Evolutionary conservation across 1,140 invertebrate genomes (phyloP), one percentile per base, ranked within the genome.

Genomic region (Mycetomoellerius zeteki): DNA sequence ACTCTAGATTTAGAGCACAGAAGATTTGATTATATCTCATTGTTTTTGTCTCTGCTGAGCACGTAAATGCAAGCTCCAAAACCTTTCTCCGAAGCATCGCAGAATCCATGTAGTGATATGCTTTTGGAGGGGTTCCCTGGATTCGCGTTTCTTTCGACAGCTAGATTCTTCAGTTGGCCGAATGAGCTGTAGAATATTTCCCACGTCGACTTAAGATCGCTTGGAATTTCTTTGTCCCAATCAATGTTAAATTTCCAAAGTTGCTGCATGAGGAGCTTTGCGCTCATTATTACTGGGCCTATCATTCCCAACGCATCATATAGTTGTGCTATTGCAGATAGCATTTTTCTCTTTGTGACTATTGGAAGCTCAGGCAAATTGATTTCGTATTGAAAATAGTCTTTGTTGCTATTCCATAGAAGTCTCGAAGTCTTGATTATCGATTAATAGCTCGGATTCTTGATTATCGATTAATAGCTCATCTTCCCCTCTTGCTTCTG

Each of bases 221-320:
- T 19, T 7, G 90, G 78, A 21, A 92, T 6, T 16, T 65, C 52
- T 75, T 91, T 75, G 60, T 95, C 94, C 93, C 94, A 95, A 16
- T 87, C 90, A 8, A 92, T 58, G 43, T 89, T 73, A 24, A 47
- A 2, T 60, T 87, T 75, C 92, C 93, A 93, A 0, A 95, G 10
- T 27, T 87, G 76, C 82, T 95, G 94, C 24, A 95, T 88, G 6
- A 95, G 80, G 0, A 93, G 77, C 87, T 95, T 95, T 0, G 16
- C 56, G 6, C 21, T 65, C 12, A 95, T 78, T 14, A 91, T 91
- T 0, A 93, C 82, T 19, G 95, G 94, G 0, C 91, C 76, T 3
- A 94, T 58, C 33, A 93, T 85, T 60, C 94, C 94, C 16, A 93
- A 37, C 43, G 90, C 91, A 87, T 94, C 93, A 85, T 88, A 94